Evolutionary conservation across 2,888 invertebrate genomes (phyloP).

Genomic region (Sinohyriopsis cumingii): DNA sequence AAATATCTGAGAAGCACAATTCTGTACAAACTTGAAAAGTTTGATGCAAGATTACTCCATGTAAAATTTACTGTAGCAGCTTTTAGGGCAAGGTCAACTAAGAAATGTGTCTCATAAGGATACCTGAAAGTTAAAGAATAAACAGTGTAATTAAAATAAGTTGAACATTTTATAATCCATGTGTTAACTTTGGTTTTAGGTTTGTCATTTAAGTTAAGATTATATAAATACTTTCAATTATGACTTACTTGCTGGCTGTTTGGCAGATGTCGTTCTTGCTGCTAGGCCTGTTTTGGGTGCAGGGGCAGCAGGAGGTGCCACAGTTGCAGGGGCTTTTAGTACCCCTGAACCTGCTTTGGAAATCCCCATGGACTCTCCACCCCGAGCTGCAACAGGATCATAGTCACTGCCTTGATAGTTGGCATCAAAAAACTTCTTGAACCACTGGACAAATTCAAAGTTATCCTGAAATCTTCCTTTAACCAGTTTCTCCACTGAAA

Average conservation of each 20-base stretch:
- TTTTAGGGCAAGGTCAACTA: background rate
- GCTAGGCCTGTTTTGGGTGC: slow-evolving; percentile 10
- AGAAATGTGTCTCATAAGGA: background rate
- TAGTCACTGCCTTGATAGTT: slow-evolving; percentile 99
- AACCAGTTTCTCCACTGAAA: slow-evolving; percentile 98
- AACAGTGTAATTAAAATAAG: too few relatives aligned
- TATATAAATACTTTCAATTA: background rate
- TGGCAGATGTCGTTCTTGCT: slow-evolving; percentile 5
- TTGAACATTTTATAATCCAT: too few relatives aligned
- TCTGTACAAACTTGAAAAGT: too few relatives aligned
- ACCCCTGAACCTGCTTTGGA: slow-evolving; percentile 23
- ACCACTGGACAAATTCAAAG: slow-evolving; percentile 99
- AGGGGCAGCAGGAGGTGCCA: slow-evolving; percentile 17
- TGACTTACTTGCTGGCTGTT: background rate
- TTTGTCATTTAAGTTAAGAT: too few relatives aligned
- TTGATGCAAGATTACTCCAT: too few relatives aligned
- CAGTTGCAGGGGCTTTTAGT: slow-evolving; percentile 15
- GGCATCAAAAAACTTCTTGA: slow-evolving; percentile 99
- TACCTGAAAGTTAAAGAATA: background rate
- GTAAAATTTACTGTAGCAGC: too few relatives aligned
- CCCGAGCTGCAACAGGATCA: slow-evolving; percentile 91
- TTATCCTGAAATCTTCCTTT: slow-evolving; percentile 99
- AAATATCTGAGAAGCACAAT: too few relatives aligned
- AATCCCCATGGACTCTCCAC: slow-evolving; percentile 55
- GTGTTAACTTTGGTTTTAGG: too few relatives aligned